Conservation (phyloP, 2,888 invertebrate genomes). For the Helobdella robusta region DNA sequence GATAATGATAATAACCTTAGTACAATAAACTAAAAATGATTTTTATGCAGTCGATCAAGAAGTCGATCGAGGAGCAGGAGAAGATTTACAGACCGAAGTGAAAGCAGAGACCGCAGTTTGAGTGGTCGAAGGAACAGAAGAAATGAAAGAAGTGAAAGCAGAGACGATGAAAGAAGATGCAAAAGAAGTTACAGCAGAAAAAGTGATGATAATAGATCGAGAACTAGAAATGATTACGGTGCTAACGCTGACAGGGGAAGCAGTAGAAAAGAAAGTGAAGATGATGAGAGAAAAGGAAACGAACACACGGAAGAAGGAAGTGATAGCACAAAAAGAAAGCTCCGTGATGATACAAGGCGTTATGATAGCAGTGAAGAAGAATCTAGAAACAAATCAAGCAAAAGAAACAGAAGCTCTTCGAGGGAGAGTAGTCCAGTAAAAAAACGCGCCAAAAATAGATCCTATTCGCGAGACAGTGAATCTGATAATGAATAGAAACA, state of each 20-base stretch:
- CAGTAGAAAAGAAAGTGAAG: too few relatives aligned
- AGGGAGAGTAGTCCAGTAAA: too few relatives aligned
- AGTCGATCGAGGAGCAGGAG: slow-evolving; percentile 15
- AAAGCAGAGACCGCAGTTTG: slow-evolving; percentile 36
- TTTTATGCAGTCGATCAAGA: slow-evolving; percentile 18
- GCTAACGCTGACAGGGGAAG: background rate
- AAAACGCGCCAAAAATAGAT: too few relatives aligned
- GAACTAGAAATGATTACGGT: background rate
- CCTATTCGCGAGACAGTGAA: too few relatives aligned
- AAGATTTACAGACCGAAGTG: slow-evolving; percentile 16
- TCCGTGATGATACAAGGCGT: background rate
- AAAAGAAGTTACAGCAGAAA: slow-evolving; percentile 7
- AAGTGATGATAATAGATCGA: background rate
- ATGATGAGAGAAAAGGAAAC: too few relatives aligned
- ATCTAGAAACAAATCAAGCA: background rate
- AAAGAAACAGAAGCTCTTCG: slow-evolving; percentile 7
- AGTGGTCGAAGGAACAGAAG: slow-evolving; percentile 21
- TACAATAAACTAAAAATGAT: background rate
- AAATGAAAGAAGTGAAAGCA: background rate
- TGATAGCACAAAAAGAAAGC: background rate
- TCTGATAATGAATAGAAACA: too few relatives aligned
- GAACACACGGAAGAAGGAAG: background rate
- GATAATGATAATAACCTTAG: background rate
- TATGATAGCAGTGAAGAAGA: background rate
- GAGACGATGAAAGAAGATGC: background rate